phyloP scores from a whole-genome alignment of 2,113 vertebrate species.

The Cryptomyrus ogoouensis region DNA sequence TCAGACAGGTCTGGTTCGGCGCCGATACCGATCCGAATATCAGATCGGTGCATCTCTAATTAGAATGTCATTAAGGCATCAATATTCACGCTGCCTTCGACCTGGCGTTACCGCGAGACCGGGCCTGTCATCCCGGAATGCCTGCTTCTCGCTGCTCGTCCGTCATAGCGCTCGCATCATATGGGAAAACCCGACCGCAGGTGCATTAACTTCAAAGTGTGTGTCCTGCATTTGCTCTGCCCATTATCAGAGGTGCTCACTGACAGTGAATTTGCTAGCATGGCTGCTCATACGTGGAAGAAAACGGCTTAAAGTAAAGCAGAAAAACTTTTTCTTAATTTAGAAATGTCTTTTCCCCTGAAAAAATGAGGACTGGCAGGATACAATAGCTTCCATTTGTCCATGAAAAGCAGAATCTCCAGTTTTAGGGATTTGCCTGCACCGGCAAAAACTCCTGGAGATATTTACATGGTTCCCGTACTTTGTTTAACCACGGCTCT shows the following conservation, averaged over 20 bases:
- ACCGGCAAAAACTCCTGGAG: not conserved
- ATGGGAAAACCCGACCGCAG: conserved; percentile 27
- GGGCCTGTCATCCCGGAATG: conserved; percentile 37
- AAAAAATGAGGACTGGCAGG: not conserved
- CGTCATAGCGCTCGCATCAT: conserved; percentile 42
- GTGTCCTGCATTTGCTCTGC: not conserved
- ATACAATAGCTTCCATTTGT: not conserved
- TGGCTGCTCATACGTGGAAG: not conserved
- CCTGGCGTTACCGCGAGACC: conserved; percentile 42
- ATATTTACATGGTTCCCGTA: not conserved
- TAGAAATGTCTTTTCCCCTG: not conserved
- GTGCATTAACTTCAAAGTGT: conserved; percentile 42
- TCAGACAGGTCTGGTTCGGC: too few relatives aligned
- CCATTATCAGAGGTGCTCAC: not conserved
- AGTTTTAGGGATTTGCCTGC: not conserved
- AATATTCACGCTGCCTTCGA: conserved; percentile 61
- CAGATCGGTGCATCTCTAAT: conserved; percentile 30
- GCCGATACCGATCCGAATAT: too few relatives aligned
- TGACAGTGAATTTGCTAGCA: not conserved
- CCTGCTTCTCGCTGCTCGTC: conserved; percentile 46
- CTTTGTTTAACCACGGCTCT: not conserved
- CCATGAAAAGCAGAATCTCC: not conserved
- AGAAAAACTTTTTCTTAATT: not conserved
- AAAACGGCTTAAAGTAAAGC: not conserved
- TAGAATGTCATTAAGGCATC: conserved; percentile 69